These are phyloP conservation scores for Unio delphinus DNA, from an alignment of 2,888 invertebrate genomes.

Conservation along the genomic window DNA sequence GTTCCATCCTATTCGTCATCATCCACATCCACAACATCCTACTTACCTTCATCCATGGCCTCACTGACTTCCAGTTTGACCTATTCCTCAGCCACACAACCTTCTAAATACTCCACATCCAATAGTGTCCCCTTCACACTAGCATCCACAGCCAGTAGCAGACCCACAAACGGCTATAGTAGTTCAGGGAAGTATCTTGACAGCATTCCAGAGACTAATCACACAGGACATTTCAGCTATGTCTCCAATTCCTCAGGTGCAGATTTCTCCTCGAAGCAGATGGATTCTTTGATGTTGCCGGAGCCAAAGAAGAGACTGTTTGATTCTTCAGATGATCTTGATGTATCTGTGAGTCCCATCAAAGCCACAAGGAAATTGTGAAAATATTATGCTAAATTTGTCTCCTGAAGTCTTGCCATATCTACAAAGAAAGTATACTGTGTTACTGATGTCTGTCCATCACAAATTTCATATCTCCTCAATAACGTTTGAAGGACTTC, in stretches of 20 bases:
- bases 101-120: constrained; percentile 26
- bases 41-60: constrained; percentile 30
- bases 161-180: constrained; percentile 24
- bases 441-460: too few relatives aligned
- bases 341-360: constrained; percentile 53
- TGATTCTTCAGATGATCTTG: constrained; percentile 50
- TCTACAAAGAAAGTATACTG: too few relatives aligned
- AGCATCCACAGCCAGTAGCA: constrained; percentile 25
- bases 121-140: constrained; percentile 33
- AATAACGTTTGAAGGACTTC: too few relatives aligned
- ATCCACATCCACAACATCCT: constrained; percentile 14
- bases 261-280: constrained; percentile 34
- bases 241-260: constrained; percentile 48
- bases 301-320: constrained; percentile 61
- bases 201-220: constrained; percentile 33
- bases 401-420: too few relatives aligned
- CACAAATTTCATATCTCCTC: too few relatives aligned
- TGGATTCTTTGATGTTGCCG: constrained; percentile 48
- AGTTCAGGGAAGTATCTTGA: constrained; percentile 31
- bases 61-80: constrained; percentile 30
- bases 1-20: constrained; percentile 6
- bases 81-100: constrained; percentile 7
- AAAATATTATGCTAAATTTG: background rate
- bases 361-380: constrained; percentile 48
- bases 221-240: constrained; percentile 48